Percentiles rank a stretch among this genome's conserved stretches.
Evolutionary conservation across 1,140 invertebrate species (phyloP).

Genomic region (Pseudomyrmex sp.): DNA sequence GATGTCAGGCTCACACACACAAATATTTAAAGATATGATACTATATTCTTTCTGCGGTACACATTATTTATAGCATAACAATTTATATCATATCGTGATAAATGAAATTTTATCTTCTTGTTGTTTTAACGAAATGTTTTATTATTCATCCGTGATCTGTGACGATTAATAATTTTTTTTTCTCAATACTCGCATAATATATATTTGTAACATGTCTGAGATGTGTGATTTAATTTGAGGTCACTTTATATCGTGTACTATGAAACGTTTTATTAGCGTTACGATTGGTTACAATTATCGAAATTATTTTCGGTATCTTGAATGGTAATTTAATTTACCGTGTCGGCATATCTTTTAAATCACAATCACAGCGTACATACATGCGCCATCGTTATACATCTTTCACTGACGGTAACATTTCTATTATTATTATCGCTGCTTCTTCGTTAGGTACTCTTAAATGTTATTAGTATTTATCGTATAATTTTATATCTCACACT

Average conservation of each 20-base stretch:
- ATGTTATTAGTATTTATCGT: constrained; percentile 44
- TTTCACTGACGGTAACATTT: constrained; percentile 32
- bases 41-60: background rate
- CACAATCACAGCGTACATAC: constrained; percentile 5
- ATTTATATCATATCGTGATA: no score
- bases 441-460: constrained; percentile 35
- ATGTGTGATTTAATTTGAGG: no score
- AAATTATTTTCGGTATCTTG: constrained; percentile 4
- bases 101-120: no score
- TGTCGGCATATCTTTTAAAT: constrained; percentile 20
- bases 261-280: background rate
- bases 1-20: background rate
- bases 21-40: background rate
- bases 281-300: constrained; percentile 23
- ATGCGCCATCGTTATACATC: constrained; percentile 24
- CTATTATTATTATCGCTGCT: constrained; percentile 51
- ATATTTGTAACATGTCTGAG: no score
- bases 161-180: no score
- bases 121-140: no score
- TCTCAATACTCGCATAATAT: no score
- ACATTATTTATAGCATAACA: no score
- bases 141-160: no score
- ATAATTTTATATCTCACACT: constrained; percentile 28
- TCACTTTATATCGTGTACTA: background rate
- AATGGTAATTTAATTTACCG: constrained; percentile 37